Conservation (phyloP, 2,797 vertebrate genomes). For the Arctocebus calabarensis region DNA sequence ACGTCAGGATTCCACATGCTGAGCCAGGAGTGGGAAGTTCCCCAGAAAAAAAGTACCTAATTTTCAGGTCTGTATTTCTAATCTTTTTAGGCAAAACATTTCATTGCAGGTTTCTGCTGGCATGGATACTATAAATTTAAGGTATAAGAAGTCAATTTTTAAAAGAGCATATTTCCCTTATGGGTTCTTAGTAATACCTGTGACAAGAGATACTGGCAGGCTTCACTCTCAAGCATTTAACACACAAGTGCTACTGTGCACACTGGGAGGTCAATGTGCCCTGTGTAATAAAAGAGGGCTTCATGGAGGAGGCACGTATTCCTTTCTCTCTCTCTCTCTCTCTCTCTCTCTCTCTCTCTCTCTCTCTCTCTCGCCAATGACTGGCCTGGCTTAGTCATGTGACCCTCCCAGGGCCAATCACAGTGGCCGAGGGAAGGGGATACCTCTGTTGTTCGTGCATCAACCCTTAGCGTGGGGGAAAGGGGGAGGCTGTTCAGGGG, state of each 20-base stretch:
- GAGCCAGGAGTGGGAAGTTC: slow-evolving; percentile 12
- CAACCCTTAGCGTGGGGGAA: neutral
- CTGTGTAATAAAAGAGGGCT: neutral
- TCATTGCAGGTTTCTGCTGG: neutral
- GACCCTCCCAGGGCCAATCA: neutral
- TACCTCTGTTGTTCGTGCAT: neutral
- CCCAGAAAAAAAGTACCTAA: neutral
- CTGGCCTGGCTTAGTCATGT: neutral
- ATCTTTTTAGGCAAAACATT: neutral
- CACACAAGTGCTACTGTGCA: neutral
- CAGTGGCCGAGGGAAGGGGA: neutral
- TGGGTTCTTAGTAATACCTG: neutral
- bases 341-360: neutral
- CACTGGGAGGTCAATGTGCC: neutral
- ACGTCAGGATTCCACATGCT: slow-evolving; percentile 33
- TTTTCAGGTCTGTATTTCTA: neutral
- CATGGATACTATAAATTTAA: neutral
- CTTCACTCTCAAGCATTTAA: neutral
- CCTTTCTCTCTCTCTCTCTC: neutral
- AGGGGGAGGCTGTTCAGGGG: neutral
- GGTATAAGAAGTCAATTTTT: neutral
- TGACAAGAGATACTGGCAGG: neutral
- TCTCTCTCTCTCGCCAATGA: neutral
- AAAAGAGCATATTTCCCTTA: neutral
- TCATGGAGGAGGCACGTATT: neutral